Evolutionary conservation across 2,113 vertebrate genomes (phyloP), one percentile per base, ranked within the genome.

Genomic region (Tragulus kanchil): DNA sequence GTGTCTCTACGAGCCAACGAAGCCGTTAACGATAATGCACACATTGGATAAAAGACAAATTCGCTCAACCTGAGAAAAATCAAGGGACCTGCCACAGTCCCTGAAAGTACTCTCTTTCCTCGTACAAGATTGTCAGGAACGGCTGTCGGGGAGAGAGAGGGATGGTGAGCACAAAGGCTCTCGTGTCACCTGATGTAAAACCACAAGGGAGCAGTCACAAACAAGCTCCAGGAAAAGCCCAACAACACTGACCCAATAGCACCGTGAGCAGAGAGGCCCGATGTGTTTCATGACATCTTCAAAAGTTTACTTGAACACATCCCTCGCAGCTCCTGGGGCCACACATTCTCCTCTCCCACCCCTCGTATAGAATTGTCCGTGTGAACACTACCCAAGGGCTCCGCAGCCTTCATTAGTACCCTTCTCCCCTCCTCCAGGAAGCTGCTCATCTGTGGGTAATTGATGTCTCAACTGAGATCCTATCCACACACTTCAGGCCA

Each of bases 381-480:
- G 52, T 36, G 54, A 71, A n/a, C 23, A 25, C 6, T 58, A 61
- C 62, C 50, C 0, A 4, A n/a, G 52, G n/a, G 36, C 3, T 9
- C 14, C 56, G 0, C 1, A 28, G 28, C 28, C 67, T 56, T 69
- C 62, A 36, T 58, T 15, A 62, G 64, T 45, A 14, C 23, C 59
- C 11, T 16, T n/a, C 45, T 31, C 84, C 50, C 73, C 82, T 83
- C 61, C 71, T 77, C 84, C 36, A 85, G 23, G 13, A 89, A 94
- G 89, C 86, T 65, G 78, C 92, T 96, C 85, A 69, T 91, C 81
- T 88, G 79, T 52, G 31, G 16, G 86, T 85, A 92, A 96, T 5
- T 90, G 95, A 96, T 64, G 81, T 93, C 85, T 96, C 92, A 93
- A n/a, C 69, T 42, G 77, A 97, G 89, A 92, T 42, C 50, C 50